Conservation (phyloP, 1,140 invertebrate genomes). For the Rhyzopertha dominica region DNA sequence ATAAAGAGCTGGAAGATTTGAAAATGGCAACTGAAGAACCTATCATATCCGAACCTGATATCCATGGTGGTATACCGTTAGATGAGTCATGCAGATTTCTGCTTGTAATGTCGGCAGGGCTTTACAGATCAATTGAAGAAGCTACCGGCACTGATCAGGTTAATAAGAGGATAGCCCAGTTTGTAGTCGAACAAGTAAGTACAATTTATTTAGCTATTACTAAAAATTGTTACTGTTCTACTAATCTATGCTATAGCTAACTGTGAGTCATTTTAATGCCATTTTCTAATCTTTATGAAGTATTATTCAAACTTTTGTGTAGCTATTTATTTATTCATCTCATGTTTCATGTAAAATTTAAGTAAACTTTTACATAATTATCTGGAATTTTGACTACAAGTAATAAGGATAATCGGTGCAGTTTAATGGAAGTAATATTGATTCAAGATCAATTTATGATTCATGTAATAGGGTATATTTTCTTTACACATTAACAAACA, state of each 20-base stretch:
- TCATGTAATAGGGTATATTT: too few relatives aligned
- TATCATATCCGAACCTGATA: constrained; percentile 77
- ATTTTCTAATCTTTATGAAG: too few relatives aligned
- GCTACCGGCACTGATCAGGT: constrained; percentile 72
- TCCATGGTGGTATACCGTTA: constrained; percentile 71
- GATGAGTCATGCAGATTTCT: constrained; percentile 80
- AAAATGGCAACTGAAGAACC: constrained; percentile 65
- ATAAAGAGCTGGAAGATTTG: constrained; percentile 75
- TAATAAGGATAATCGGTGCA: too few relatives aligned
- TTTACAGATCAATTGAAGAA: constrained; percentile 80
- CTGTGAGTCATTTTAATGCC: too few relatives aligned
- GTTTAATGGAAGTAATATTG: too few relatives aligned
- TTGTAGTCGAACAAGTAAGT: constrained; percentile 67
- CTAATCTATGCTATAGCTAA: neutral
- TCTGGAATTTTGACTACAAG: too few relatives aligned
- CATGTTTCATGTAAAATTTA: too few relatives aligned
- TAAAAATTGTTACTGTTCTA: constrained; percentile 7
- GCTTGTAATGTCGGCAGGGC: constrained; percentile 77
- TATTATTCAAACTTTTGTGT: too few relatives aligned
- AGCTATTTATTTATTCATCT: too few relatives aligned
- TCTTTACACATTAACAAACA: too few relatives aligned
- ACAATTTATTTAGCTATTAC: constrained; percentile 20
- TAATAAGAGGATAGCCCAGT: constrained; percentile 73
- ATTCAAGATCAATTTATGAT: too few relatives aligned
- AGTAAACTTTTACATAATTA: too few relatives aligned